Percentiles rank a stretch among this genome's conserved stretches.
These are phyloP conservation scores for Zaprionus ornatus DNA, from an alignment of 1,140 invertebrate species.

Conservation along the genomic window DNA sequence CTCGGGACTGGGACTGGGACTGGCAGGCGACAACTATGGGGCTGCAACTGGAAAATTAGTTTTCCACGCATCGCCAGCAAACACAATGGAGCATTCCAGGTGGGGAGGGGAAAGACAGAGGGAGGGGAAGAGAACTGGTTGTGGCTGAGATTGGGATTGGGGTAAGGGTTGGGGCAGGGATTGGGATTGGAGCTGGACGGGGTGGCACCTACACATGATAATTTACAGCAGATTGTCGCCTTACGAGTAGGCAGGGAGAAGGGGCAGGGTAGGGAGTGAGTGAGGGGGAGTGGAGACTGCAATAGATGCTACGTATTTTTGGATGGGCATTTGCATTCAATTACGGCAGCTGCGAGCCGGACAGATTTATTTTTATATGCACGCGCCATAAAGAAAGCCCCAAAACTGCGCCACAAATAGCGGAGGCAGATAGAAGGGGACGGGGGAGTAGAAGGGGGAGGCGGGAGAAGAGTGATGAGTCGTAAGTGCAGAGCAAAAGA, in stretches of 20 bases:
- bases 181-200: neutral
- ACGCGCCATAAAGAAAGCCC: slow-evolving; percentile 74
- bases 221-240: slow-evolving; percentile 82
- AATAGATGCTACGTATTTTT: slow-evolving; percentile 69
- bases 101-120: neutral
- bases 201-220: slow-evolving; percentile 76
- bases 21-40: slow-evolving; percentile 13
- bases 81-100: slow-evolving; percentile 69
- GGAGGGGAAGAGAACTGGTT: neutral
- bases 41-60: slow-evolving; percentile 67
- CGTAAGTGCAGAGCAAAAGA: slow-evolving; percentile 29
- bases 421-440: neutral
- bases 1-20: neutral
- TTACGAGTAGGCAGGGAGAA: neutral
- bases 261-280: neutral
- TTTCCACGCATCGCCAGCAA: slow-evolving; percentile 78
- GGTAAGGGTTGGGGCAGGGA: neutral
- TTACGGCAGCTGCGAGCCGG: slow-evolving; percentile 74
- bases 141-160: slow-evolving; percentile 8
- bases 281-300: slow-evolving; percentile 9
- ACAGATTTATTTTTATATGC: slow-evolving; percentile 82
- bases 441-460: neutral
- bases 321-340: slow-evolving; percentile 80
- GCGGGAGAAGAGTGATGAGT: slow-evolving; percentile 25
- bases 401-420: slow-evolving; percentile 63